These are phyloP conservation scores for Chromoteleia sp. DNA, from an alignment of 2,888 invertebrate species.

Conservation along the genomic window DNA sequence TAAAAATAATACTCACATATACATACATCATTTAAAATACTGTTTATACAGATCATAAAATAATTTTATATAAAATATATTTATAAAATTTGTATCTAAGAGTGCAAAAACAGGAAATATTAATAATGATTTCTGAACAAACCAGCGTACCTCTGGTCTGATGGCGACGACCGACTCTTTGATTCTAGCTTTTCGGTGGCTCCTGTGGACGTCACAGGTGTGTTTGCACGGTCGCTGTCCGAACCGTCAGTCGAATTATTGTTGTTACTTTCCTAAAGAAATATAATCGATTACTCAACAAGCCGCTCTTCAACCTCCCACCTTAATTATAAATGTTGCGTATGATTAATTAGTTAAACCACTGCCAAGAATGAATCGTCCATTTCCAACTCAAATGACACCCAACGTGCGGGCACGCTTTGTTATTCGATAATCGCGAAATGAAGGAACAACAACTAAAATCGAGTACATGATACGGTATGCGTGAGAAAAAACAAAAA, in stretches of 20 bases:
- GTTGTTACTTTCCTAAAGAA: constrained; percentile 83
- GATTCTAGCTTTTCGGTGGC: constrained; percentile 74
- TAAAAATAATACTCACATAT: too few species aligned
- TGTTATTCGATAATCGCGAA: constrained; percentile 55
- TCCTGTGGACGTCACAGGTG: constrained; percentile 73
- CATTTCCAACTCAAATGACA: constrained; percentile 64
- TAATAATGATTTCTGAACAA: constrained; percentile 73
- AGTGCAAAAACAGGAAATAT: too few species aligned
- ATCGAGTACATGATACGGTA: constrained; percentile 33
- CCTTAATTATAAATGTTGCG: constrained; percentile 45
- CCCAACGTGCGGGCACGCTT: constrained; percentile 55
- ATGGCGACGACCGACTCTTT: constrained; percentile 75
- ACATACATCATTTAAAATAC: too few species aligned
- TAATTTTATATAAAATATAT: too few species aligned
- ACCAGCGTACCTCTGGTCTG: constrained; percentile 84
- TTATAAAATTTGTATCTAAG: too few species aligned
- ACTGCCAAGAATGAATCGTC: constrained; percentile 66
- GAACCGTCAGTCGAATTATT: constrained; percentile 82
- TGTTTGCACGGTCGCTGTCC: constrained; percentile 77
- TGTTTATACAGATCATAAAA: too few species aligned
- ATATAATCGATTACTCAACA: constrained; percentile 70
- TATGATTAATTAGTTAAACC: constrained; percentile 66
- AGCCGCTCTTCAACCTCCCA: constrained; percentile 19
- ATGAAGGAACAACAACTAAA: constrained; percentile 42
- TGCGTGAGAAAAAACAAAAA: constrained; percentile 42